Evolutionary conservation across 2,113 vertebrate genomes (phyloP).

Genomic region (Strigops habroptila): DNA sequence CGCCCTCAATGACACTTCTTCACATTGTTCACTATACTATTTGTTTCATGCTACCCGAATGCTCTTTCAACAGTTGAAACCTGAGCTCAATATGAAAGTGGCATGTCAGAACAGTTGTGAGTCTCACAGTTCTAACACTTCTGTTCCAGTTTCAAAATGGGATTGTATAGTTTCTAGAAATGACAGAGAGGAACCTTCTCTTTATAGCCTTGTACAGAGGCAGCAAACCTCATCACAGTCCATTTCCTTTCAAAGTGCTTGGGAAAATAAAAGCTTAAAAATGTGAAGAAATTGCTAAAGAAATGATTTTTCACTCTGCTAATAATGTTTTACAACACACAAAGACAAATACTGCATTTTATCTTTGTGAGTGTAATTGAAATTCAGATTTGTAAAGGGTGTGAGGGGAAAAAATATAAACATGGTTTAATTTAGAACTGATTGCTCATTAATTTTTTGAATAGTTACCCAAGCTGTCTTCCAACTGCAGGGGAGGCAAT

Average conservation of each 20-base stretch:
- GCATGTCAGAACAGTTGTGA: not conserved
- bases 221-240: slow-evolving; percentile 45
- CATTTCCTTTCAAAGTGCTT: slow-evolving; percentile 70
- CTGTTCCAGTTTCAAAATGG: slow-evolving; percentile 42
- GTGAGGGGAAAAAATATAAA: slow-evolving; percentile 55
- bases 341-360: slow-evolving; percentile 64
- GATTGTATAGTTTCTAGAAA: slow-evolving; percentile 44
- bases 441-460: slow-evolving; percentile 81
- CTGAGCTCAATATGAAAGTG: slow-evolving; percentile 20
- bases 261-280: slow-evolving; percentile 68
- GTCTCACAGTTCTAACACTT: slow-evolving; percentile 40
- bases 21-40: not conserved
- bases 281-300: slow-evolving; percentile 65
- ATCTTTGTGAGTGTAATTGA: slow-evolving; percentile 61
- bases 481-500: slow-evolving; percentile 74
- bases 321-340: slow-evolving; percentile 60
- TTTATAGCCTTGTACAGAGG: slow-evolving; percentile 50
- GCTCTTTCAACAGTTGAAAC: not conserved
- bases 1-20: not conserved
- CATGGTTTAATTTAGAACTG: slow-evolving; percentile 74
- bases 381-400: slow-evolving; percentile 41
- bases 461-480: slow-evolving; percentile 74
- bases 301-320: slow-evolving; percentile 64
- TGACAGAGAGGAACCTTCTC: slow-evolving; percentile 54
- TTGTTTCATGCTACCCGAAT: not conserved